Conservation (phyloP, 92 coral and sea anemone genomes). For the Palythoa caribaeorum region DNA sequence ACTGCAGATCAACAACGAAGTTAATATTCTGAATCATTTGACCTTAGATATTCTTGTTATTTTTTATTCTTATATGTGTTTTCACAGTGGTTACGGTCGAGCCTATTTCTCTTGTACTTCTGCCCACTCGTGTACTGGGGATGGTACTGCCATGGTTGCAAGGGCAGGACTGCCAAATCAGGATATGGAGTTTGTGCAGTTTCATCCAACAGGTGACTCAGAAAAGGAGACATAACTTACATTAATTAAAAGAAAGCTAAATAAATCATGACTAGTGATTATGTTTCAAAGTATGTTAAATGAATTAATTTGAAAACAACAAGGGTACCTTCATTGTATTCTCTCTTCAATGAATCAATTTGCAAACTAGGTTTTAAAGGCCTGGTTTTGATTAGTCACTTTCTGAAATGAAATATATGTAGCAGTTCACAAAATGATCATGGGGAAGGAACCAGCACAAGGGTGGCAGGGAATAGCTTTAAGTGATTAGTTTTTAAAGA, state of each 20-base stretch:
- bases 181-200: conserved; percentile 98
- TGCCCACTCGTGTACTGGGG: conserved; percentile 97
- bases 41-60: neutral
- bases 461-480: no score
- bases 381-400: no score
- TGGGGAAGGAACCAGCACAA: no score
- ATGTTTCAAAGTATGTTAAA: no score
- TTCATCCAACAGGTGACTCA: conserved; percentile 84
- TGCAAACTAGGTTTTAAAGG: no score
- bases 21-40: neutral
- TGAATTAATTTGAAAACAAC: no score
- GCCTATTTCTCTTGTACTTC: conserved; percentile 97
- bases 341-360: no score
- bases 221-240: neutral
- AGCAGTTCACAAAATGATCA: no score
- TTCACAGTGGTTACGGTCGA: conserved; percentile 91
- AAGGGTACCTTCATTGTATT: no score
- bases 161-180: conserved; percentile 94
- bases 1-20: neutral
- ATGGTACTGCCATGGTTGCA: conserved; percentile 94
- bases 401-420: no score
- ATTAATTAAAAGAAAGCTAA: neutral
- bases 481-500: no score
- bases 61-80: neutral
- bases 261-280: no score